Evolutionary conservation across 2,888 invertebrate species (phyloP).

Genomic region (Petrophora chlorosata): DNA sequence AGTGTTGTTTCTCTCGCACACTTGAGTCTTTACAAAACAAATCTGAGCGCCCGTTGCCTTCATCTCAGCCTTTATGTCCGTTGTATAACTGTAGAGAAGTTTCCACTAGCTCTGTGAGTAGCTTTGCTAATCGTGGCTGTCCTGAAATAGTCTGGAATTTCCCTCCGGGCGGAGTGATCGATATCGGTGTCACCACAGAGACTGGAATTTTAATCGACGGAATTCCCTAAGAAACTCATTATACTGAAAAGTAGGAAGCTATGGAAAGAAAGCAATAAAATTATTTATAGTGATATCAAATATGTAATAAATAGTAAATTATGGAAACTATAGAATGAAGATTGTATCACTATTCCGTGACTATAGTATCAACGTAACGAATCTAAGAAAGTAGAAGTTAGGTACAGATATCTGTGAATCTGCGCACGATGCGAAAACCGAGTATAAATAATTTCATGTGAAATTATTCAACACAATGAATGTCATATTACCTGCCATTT

Average conservation of each 20-base stretch:
- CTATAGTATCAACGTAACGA: slow-evolving; percentile 34
- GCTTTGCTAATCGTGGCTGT: slow-evolving; percentile 61
- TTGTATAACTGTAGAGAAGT: slow-evolving; percentile 33
- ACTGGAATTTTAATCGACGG: slow-evolving; percentile 41
- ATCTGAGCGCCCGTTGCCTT: slow-evolving; percentile 20
- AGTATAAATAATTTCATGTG: background rate
- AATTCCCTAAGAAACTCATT: slow-evolving; percentile 9
- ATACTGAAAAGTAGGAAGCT: too few species aligned
- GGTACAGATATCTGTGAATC: background rate
- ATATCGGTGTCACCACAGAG: slow-evolving; percentile 49
- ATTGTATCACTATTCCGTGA: slow-evolving; percentile 23
- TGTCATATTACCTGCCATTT: too few species aligned
- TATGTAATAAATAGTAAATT: slow-evolving; percentile 7
- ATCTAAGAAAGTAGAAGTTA: slow-evolving; percentile 31
- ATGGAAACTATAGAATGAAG: slow-evolving; percentile 21
- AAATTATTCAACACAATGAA: background rate
- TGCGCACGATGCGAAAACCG: background rate
- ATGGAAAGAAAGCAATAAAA: too few species aligned
- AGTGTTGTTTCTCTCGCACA: slow-evolving; percentile 45
- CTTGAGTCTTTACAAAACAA: slow-evolving; percentile 10
- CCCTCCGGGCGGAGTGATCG: slow-evolving; percentile 48
- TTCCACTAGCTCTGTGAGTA: slow-evolving; percentile 31
- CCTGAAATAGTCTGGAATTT: slow-evolving; percentile 73
- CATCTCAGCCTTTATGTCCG: slow-evolving; percentile 19
- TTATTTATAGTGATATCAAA: too few species aligned